Evolutionary conservation across 1,140 invertebrate species (phyloP).

Genomic region (Drosophila bipectinata): DNA sequence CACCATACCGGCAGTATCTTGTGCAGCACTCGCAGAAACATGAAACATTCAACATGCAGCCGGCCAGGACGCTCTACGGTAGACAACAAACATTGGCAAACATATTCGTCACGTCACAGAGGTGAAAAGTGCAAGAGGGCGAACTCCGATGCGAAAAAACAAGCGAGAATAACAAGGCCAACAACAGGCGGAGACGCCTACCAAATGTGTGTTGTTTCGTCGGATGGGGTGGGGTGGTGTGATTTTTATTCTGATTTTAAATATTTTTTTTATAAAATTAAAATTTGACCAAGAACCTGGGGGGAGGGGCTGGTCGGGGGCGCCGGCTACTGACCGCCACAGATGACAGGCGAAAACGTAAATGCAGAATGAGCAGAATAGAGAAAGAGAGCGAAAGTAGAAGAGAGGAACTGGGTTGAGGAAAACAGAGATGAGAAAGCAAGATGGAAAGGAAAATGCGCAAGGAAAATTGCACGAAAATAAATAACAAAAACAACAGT

Average conservation of each 20-base stretch:
- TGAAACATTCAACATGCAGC: conserved; percentile 83
- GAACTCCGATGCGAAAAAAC: conserved; percentile 31
- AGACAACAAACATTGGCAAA: conserved; percentile 69
- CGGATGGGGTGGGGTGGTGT: background rate
- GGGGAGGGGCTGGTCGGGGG: conserved; percentile 5
- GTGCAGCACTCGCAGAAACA: conserved; percentile 80
- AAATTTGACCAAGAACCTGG: conserved; percentile 20
- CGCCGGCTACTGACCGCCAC: conserved; percentile 68
- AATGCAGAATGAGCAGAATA: conserved; percentile 23
- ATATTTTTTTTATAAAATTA: conserved; percentile 21
- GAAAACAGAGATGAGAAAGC: conserved; percentile 17
- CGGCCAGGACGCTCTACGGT: conserved; percentile 63
- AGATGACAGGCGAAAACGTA: conserved; percentile 73
- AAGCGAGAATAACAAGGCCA: conserved; percentile 31
- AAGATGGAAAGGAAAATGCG: conserved; percentile 30
- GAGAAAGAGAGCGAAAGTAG: conserved; percentile 28
- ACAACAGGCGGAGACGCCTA: conserved; percentile 30
- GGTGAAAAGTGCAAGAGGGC: conserved; percentile 20
- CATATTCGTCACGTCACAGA: conserved; percentile 35
- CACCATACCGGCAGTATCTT: conserved; percentile 82
- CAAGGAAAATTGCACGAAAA: conserved; percentile 30
- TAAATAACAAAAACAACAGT: conserved; percentile 38
- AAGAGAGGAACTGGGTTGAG: conserved; percentile 29
- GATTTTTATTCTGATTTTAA: conserved; percentile 20
- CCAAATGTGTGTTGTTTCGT: conserved; percentile 31